Conservation (phyloP, 2,888 invertebrate genomes). For the Autographa gamma region DNA sequence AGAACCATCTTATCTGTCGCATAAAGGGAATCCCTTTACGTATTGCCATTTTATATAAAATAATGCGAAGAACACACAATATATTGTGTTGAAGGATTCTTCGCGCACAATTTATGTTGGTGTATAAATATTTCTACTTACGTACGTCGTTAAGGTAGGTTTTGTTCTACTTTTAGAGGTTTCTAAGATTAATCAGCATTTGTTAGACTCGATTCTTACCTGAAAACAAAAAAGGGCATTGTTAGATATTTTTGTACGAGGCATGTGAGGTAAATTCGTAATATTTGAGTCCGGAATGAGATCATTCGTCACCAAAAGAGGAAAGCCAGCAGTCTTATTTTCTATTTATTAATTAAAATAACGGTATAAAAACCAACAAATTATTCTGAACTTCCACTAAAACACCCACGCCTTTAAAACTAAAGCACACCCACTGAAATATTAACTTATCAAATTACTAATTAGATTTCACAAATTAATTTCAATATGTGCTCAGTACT, state of each 20-base stretch:
- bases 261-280: neutral
- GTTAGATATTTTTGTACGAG: slow-evolving; percentile 11
- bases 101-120: slow-evolving; percentile 48
- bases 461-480: too few species aligned
- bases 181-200: slow-evolving; percentile 33
- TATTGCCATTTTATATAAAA: slow-evolving; percentile 46
- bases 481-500: too few species aligned
- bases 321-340: too few species aligned
- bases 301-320: too few species aligned
- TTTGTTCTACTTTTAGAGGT: slow-evolving; percentile 39
- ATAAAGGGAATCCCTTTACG: slow-evolving; percentile 52
- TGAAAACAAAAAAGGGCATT: slow-evolving; percentile 48
- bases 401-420: too few species aligned
- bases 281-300: neutral
- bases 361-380: too few species aligned
- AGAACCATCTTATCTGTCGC: slow-evolving; percentile 43
- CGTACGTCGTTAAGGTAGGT: slow-evolving; percentile 37
- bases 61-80: slow-evolving; percentile 45
- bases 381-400: too few species aligned
- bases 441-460: too few species aligned
- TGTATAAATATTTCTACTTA: slow-evolving; percentile 45
- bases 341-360: too few species aligned
- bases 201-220: slow-evolving; percentile 47
- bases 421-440: too few species aligned
- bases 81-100: slow-evolving; percentile 54